Evolutionary conservation across 2,113 vertebrate genomes (phyloP), one percentile per base, ranked within the genome.

Genomic region (Callorhinus ursinus): DNA sequence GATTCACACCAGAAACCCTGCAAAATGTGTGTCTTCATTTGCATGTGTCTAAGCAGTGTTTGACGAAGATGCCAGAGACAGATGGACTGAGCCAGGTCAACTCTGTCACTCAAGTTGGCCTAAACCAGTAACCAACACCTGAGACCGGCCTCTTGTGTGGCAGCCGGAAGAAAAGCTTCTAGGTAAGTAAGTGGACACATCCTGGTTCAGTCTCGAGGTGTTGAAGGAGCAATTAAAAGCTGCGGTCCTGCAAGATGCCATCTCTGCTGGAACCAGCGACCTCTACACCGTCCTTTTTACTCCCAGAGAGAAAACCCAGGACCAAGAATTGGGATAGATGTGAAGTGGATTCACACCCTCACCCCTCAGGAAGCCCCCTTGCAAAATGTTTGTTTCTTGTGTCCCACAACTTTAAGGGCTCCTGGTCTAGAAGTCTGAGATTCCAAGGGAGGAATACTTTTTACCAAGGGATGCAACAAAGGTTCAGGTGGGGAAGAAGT

Each of bases 1-100:
- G 63, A 90, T 88, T 96, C 57, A n/a, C 74, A 90, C 89, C 81
- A 92, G 90, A 92, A 96, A 89, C 39, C 19, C 21, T 2, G 55
- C 63, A 74, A 74, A 46, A 93, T 42, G 63, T 69, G 67, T 28
- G 57, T 36, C 21, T 94, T 65, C 51, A 94, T 88, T 91, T 92
- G 81, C 82, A 65, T 57, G 85, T 46, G 31, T 82, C 26, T 67
- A 49, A 93, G 76, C 13, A 1, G 26, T 39, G 31, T 94, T 92
- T 39, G 67, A 94, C 81, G 93, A 90, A 7, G 88, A 93, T 4
- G 7, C 65, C 74, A 33, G 11, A 88, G 69, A 53, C 63, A 90
- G 76, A 53, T 49, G 53, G 59, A 59, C 42, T 1, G 76, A 63
- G 67, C 31, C 4, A 61, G 42, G 77, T 46, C 33, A n/a, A 59